Evolutionary conservation across 2,888 invertebrate species (phyloP).

Genomic region (Campoplex capitator): DNA sequence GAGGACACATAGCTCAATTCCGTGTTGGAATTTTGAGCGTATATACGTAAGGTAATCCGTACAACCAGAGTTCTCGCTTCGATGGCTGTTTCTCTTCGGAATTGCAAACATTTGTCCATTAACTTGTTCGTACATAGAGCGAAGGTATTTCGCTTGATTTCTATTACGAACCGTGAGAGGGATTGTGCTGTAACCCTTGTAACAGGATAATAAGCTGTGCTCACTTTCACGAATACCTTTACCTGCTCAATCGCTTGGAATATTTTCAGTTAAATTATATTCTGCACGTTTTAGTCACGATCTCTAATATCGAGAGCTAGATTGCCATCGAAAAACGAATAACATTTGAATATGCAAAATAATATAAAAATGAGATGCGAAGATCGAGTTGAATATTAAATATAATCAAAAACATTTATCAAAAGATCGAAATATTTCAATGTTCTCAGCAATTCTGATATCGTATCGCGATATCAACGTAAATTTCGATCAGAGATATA

Average conservation of each 20-base stretch:
- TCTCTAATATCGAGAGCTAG: neutral
- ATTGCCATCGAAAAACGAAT: neutral
- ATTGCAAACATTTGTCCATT: conserved; percentile 54
- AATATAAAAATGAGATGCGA: neutral
- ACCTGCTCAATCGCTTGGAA: conserved; percentile 18
- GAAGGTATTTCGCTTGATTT: conserved; percentile 45
- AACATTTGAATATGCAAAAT: neutral
- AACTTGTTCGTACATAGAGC: conserved; percentile 45
- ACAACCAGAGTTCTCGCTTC: conserved; percentile 26
- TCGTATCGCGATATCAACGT: neutral
- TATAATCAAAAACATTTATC: neutral
- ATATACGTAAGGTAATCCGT: conserved; percentile 10
- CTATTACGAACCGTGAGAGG: conserved; percentile 47
- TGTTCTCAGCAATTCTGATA: neutral
- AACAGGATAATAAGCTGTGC: conserved; percentile 56
- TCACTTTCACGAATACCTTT: conserved; percentile 48
- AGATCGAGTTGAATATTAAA: neutral
- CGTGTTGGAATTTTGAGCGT: conserved; percentile 28
- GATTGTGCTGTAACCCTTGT: conserved; percentile 53
- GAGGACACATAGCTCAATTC: neutral
- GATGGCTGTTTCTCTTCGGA: conserved; percentile 29
- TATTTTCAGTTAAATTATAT: conserved; percentile 14
- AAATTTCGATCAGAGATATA: neutral
- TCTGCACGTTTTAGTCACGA: neutral
- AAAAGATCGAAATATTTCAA: neutral